Evolutionary conservation across 2,113 vertebrate genomes (phyloP).

Genomic region (Stegostoma tigrinum): DNA sequence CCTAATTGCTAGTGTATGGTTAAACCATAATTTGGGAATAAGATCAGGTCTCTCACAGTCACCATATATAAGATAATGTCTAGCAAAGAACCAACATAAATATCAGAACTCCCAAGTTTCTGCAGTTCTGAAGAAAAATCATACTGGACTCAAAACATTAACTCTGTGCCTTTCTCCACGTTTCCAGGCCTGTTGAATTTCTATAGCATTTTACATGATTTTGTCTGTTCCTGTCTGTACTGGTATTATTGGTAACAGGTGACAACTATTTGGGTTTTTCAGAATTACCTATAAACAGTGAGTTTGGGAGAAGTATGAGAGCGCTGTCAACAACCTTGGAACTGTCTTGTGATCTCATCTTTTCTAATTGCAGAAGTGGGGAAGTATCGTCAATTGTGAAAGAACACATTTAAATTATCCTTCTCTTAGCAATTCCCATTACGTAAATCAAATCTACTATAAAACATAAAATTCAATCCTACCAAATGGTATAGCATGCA

Average conservation of each 20-base stretch:
- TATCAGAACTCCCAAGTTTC: not conserved
- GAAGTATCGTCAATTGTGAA: not conserved
- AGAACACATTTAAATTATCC: not conserved
- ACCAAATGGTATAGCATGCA: not conserved
- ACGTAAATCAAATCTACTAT: not conserved
- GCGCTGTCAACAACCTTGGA: not conserved
- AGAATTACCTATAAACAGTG: not conserved
- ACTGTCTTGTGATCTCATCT: not conserved
- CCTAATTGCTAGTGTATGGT: not conserved
- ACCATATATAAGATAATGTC: not conserved
- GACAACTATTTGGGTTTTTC: not conserved
- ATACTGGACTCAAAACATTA: no score
- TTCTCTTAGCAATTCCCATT: not conserved
- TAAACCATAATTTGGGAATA: not conserved
- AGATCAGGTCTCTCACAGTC: not conserved
- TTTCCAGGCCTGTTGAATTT: no score
- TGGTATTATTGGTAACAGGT: not conserved
- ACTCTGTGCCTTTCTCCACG: no score
- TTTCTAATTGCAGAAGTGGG: not conserved
- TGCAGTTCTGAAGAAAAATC: no score
- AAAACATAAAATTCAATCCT: not conserved
- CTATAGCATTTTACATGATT: no score
- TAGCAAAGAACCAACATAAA: not conserved
- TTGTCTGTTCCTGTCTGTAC: not conserved
- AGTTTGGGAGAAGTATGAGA: not conserved